These are phyloP conservation scores for Melospiza georgiana DNA, from an alignment of 2,113 vertebrate species.

Conservation along the genomic window DNA sequence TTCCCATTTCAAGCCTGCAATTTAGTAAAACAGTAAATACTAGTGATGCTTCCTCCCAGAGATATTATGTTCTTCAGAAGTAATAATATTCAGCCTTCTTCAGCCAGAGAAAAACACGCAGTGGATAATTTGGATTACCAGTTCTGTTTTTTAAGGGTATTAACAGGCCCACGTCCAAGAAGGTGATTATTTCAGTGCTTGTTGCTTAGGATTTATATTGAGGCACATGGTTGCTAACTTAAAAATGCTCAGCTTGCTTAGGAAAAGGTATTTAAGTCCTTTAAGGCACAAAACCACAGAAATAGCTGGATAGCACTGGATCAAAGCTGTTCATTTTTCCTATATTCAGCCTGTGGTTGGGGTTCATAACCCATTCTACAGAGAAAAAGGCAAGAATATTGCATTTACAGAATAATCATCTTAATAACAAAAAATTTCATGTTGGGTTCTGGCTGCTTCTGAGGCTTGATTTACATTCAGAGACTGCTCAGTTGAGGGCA, in stretches of 20 bases:
- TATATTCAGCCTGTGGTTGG: neutral
- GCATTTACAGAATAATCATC: neutral
- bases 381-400: neutral
- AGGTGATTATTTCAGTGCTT: neutral
- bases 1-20: neutral
- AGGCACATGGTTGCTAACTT: neutral
- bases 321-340: neutral
- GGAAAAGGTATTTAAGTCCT: neutral
- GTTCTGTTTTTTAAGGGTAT: neutral
- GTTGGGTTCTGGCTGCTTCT: neutral
- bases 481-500: neutral
- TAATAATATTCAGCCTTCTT: neutral
- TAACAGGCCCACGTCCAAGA: neutral
- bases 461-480: neutral
- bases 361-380: neutral
- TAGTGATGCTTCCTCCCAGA: neutral
- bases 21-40: neutral
- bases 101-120: neutral
- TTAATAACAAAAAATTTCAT: neutral
- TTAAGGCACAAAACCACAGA: neutral
- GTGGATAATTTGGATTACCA: neutral
- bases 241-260: neutral
- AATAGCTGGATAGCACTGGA: neutral
- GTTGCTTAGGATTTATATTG: slow-evolving; percentile 2
- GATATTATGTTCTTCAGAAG: neutral